Evolutionary conservation across 2,797 vertebrate genomes (phyloP), one percentile per base, ranked within the genome.

Genomic region (Cossypha caffra): DNA sequence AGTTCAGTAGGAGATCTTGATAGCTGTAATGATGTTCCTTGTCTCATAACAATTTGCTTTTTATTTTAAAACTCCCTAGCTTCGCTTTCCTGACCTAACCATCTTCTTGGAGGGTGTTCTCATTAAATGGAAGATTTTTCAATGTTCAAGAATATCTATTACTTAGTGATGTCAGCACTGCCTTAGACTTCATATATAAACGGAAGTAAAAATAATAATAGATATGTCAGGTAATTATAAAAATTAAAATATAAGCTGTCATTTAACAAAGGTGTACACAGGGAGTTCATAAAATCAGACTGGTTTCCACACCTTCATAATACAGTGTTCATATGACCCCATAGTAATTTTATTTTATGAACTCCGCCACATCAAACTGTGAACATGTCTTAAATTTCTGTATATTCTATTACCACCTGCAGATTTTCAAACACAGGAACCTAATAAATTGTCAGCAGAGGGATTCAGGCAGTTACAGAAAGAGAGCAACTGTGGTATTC

Each of bases 331-430:
- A 38, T 66, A 48, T 81, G 58, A 74, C 67, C 62, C 43, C 26
- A 55, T 3, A 15, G 73, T 93, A 95, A 95, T 95, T 96, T 38
- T 73, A 54, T 92, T 96, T 92, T 94, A 91, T 78, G 62, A 95
- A 81, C 87, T 90, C 38, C 12, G 52, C 13, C 31, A 54, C 29
- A 63, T 90, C 89, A 95, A 69, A 88, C 87, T 90, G 82, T 84
- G 95, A 95, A 81, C 5, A 12, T n/a, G n/a, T 86, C 78, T 92
- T 91, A 88, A 80, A 67, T 75, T 93, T 95, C 91, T 91, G 40
- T 51, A 62, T 87, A 75, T 80, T 94, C 84, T 88, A 81, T 96
- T 94, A 73, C 76, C 69, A 88, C 89, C 82, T 90, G 91, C 73
- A 86, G 93, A 25, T 92, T 91, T 94, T 91, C 91, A 87, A 83